These are phyloP conservation scores for Poecilus cupreus DNA, from an alignment of 2,888 invertebrate species.

Conservation along the genomic window DNA sequence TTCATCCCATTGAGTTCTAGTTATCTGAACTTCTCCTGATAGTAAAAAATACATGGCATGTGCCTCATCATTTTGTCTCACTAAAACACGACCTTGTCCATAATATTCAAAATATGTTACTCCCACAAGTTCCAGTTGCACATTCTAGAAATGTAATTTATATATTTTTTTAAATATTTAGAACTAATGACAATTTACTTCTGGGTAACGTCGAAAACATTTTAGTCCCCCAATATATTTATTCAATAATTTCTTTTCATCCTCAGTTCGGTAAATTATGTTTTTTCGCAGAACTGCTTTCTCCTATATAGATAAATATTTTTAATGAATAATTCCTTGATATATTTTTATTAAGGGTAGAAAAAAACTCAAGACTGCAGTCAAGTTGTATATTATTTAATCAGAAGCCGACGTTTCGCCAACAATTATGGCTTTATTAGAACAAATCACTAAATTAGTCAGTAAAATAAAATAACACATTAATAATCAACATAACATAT, in stretches of 20 bases:
- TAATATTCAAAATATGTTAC: conserved; percentile 79
- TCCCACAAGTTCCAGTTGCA: conserved; percentile 78
- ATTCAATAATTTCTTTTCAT: conserved; percentile 77
- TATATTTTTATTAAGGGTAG: too few species aligned
- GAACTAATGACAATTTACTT: conserved; percentile 69
- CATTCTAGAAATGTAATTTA: conserved; percentile 71
- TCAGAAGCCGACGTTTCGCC: too few species aligned
- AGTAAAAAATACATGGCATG: conserved; percentile 80
- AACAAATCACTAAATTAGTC: too few species aligned
- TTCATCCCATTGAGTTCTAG: conserved; percentile 74
- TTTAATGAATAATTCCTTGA: too few species aligned
- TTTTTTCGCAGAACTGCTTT: conserved; percentile 78
- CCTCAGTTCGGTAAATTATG: conserved; percentile 75
- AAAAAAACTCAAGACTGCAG: too few species aligned
- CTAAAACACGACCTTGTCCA: conserved; percentile 76
- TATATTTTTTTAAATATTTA: not conserved
- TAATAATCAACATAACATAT: too few species aligned
- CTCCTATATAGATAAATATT: conserved; percentile 72
- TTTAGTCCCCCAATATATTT: conserved; percentile 77
- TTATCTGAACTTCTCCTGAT: conserved; percentile 76
- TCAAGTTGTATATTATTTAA: too few species aligned
- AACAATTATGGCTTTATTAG: too few species aligned
- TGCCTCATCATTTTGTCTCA: conserved; percentile 78
- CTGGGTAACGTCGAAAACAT: conserved; percentile 78
- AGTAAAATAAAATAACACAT: too few species aligned